phyloP scores from a whole-genome alignment of 2,113 vertebrate genomes.

The Tenrec ecaudatus region DNA sequence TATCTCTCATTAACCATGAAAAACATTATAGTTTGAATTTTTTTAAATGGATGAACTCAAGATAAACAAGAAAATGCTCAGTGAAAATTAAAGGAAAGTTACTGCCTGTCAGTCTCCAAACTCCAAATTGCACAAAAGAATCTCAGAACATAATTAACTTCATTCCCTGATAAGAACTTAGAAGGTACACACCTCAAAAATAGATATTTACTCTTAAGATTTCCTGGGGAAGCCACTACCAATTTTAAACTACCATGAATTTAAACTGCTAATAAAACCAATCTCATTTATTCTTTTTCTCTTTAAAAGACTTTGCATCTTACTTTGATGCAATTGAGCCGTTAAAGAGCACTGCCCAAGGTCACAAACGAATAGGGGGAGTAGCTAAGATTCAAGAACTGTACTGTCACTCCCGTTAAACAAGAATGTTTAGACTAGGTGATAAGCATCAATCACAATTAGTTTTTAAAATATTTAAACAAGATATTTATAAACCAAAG shows the following conservation, averaged over 20 bases:
- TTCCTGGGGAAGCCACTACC: conserved; percentile 35
- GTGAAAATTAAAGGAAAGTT: conserved; percentile 19
- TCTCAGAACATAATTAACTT: background rate
- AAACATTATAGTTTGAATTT: conserved; percentile 47
- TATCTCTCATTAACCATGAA: conserved; percentile 66
- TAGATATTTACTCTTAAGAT: background rate
- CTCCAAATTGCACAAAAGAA: conserved; percentile 56
- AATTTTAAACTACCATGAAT: conserved; percentile 51
- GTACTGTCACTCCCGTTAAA: conserved; percentile 11
- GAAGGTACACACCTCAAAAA: background rate
- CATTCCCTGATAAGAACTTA: conserved; percentile 39
- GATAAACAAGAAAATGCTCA: conserved; percentile 28
- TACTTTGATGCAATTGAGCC: too few relatives aligned
- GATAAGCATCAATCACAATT: background rate
- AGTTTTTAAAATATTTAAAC: background rate
- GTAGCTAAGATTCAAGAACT: too few relatives aligned
- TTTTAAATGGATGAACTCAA: conserved; percentile 21
- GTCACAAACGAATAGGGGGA: too few relatives aligned
- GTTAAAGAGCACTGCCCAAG: too few relatives aligned
- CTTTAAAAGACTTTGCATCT: background rate
- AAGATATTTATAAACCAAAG: background rate
- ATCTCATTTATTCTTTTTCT: conserved; percentile 13
- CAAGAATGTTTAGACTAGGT: background rate
- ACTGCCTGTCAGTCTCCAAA: background rate
- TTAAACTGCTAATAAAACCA: conserved; percentile 59